A percentile compares a stretch with the other conserved stretches of the same genome.
phyloP scores from a whole-genome alignment of 2,113 vertebrate species.

The Engystomops pustulosus region DNA sequence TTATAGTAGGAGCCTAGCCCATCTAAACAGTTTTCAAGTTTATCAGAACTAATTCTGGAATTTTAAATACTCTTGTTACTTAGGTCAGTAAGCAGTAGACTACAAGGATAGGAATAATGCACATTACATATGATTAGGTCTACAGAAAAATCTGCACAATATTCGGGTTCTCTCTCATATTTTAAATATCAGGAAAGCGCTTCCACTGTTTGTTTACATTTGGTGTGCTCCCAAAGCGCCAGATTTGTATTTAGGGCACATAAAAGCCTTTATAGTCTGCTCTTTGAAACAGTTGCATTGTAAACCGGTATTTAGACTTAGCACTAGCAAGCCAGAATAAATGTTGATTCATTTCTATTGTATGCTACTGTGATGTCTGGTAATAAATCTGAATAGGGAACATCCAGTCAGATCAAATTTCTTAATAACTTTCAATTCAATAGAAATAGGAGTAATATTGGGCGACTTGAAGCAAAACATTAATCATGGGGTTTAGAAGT shows the following conservation, averaged over 20 bases:
- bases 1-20: neutral
- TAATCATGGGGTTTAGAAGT: conserved; percentile 51
- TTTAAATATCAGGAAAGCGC: conserved; percentile 6
- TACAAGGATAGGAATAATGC: neutral
- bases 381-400: conserved; percentile 36
- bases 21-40: neutral
- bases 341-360: conserved; percentile 50
- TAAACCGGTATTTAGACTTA: conserved; percentile 38
- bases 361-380: conserved; percentile 53
- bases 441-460: conserved; percentile 57
- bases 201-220: conserved; percentile 27
- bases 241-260: conserved; percentile 32
- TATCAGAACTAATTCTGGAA: neutral
- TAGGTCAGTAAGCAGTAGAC: neutral
- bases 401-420: conserved; percentile 61
- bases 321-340: conserved; percentile 49
- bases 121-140: neutral
- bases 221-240: neutral
- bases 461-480: conserved; percentile 63
- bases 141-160: neutral
- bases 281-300: conserved; percentile 45
- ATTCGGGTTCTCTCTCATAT: neutral
- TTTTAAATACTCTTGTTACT: neutral
- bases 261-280: conserved; percentile 31
- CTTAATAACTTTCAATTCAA: conserved; percentile 62